Conservation (phyloP, 2,888 invertebrate species). For the Nemotelus pantherinus region DNA sequence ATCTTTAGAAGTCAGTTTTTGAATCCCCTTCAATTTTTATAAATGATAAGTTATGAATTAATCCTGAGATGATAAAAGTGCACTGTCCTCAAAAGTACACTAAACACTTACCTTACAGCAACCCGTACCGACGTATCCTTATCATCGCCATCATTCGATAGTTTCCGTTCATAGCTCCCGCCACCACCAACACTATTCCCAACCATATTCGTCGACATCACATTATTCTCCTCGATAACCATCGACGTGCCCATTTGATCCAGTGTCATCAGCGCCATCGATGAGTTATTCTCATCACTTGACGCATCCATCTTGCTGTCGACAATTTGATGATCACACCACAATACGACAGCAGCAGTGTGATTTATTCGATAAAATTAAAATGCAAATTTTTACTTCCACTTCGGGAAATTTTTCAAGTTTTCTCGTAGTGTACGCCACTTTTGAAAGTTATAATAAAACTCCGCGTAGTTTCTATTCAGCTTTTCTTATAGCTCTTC, state of each 20-base stretch:
- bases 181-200: background rate
- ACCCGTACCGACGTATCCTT: conserved; percentile 73
- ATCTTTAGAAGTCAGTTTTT: too few species aligned
- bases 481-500: too few species aligned
- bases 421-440: conserved; percentile 1
- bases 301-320: conserved; percentile 37
- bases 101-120: conserved; percentile 70
- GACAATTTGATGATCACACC: conserved; percentile 1
- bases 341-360: conserved; percentile 3
- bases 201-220: background rate
- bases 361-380: background rate
- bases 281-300: conserved; percentile 26
- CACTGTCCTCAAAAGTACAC: too few species aligned
- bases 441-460: background rate
- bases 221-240: conserved; percentile 15
- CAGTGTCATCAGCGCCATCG: conserved; percentile 1
- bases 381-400: background rate
- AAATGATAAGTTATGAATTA: too few species aligned
- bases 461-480: too few species aligned
- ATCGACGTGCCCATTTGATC: conserved; percentile 20
- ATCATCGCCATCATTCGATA: conserved; percentile 66
- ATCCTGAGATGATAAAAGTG: too few species aligned
- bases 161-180: conserved; percentile 45
- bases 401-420: conserved; percentile 5
- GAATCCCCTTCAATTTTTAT: too few species aligned